Conservation (phyloP, 2,797 vertebrate species). For the Muraenolepis orangiensis region DNA sequence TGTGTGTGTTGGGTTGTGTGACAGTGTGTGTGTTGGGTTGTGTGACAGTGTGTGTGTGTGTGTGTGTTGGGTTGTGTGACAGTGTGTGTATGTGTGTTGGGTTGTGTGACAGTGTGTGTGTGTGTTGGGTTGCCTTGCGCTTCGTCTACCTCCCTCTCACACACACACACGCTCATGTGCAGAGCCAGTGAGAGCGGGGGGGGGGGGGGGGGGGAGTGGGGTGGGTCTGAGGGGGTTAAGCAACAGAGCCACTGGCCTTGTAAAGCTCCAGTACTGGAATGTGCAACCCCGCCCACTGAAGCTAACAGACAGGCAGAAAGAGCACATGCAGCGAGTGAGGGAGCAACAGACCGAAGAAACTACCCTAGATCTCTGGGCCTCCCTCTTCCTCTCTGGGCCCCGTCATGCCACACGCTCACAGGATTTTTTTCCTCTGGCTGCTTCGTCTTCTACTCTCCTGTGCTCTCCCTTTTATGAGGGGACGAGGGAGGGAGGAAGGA, state of each 20-base stretch:
- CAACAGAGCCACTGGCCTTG: conserved; percentile 73
- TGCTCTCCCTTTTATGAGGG: conserved; percentile 24
- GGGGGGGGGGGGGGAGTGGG: conserved; percentile 35
- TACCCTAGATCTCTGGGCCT: conserved; percentile 33
- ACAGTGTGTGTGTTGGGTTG: too few relatives aligned
- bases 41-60: too few relatives aligned
- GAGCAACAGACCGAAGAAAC: conserved; percentile 47
- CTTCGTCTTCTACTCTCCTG: background rate
- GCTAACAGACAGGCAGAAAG: conserved; percentile 65
- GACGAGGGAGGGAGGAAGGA: conserved; percentile 13
- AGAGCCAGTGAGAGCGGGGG: conserved; percentile 32
- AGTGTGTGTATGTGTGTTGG: too few relatives aligned
- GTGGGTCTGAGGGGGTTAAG: conserved; percentile 43
- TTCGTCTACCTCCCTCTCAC: conserved; percentile 41
- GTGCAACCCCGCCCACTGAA: conserved; percentile 68
- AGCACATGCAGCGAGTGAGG: conserved; percentile 47
- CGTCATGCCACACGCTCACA: conserved; percentile 29
- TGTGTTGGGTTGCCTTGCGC: conserved; percentile 32
- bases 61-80: too few relatives aligned
- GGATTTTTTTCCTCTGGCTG: conserved; percentile 15
- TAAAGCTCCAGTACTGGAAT: conserved; percentile 77
- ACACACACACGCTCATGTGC: conserved; percentile 37
- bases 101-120: too few relatives aligned
- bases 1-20: too few relatives aligned
- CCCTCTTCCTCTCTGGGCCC: conserved; percentile 14